These are phyloP conservation scores for Bombylius major DNA, from an alignment of 2,888 invertebrate genomes.

Conservation along the genomic window DNA sequence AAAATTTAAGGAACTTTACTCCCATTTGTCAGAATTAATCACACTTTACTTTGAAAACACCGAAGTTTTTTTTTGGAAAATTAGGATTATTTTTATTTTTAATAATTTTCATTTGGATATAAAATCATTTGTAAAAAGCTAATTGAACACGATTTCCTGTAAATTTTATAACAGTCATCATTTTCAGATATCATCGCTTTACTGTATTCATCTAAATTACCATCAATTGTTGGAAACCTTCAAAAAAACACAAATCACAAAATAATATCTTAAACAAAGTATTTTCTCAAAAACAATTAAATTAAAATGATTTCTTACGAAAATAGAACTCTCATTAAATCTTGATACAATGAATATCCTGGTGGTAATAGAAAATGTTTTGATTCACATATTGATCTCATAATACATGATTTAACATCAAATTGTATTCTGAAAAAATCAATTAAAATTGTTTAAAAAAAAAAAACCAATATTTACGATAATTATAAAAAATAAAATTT, in stretches of 20 bases:
- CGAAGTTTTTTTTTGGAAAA: too few relatives aligned
- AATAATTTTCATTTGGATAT: neutral
- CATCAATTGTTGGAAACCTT: constrained; percentile 27
- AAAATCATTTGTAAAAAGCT: constrained; percentile 21
- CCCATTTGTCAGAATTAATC: too few relatives aligned
- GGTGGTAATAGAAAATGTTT: constrained; percentile 44
- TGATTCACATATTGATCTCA: constrained; percentile 56
- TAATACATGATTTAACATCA: constrained; percentile 40
- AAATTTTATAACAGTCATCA: constrained; percentile 20
- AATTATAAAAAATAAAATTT: neutral
- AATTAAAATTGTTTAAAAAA: neutral
- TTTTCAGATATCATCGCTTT: constrained; percentile 21
- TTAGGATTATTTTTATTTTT: too few relatives aligned
- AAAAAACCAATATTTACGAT: neutral
- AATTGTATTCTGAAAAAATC: constrained; percentile 23
- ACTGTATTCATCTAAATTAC: constrained; percentile 28
- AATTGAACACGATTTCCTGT: constrained; percentile 22
- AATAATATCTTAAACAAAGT: neutral
- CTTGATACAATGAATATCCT: constrained; percentile 54
- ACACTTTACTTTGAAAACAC: too few relatives aligned
- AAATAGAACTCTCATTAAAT: constrained; percentile 50
- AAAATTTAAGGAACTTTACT: too few relatives aligned
- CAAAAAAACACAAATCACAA: neutral
- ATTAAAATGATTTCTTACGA: constrained; percentile 38
- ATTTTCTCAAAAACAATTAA: neutral